phyloP scores from a whole-genome alignment of 2,113 vertebrate genomes.

The Guaruba guarouba region DNA sequence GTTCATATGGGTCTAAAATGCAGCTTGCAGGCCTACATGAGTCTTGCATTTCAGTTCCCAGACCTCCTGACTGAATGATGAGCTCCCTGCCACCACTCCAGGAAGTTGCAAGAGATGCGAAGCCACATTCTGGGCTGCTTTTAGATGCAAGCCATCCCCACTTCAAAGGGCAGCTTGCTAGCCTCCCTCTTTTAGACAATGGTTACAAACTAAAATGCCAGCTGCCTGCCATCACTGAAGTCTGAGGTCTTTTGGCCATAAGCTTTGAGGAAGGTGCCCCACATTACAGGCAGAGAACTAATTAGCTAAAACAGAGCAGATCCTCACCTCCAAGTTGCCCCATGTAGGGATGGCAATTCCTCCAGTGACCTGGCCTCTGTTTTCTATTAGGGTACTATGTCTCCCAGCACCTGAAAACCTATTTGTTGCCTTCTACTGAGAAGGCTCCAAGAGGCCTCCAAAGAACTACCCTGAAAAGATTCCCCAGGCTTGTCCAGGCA shows the following conservation, averaged over 20 bases:
- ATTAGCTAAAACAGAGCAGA: background rate
- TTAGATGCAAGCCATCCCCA: background rate
- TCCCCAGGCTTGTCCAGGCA: background rate
- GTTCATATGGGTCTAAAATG: background rate
- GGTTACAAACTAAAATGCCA: background rate
- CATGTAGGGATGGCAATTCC: background rate
- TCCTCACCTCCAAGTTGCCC: background rate
- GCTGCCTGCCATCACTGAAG: background rate
- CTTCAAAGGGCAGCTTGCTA: fast-evolving
- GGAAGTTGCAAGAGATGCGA: background rate
- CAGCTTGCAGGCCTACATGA: background rate
- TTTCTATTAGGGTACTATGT: background rate
- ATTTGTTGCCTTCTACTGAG: background rate
- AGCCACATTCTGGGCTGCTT: background rate
- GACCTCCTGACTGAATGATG: background rate
- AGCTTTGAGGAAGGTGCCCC: background rate
- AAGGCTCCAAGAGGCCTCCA: background rate
- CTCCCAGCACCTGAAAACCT: background rate
- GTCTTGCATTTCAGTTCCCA: background rate
- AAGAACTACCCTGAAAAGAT: background rate
- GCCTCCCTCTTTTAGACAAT: background rate
- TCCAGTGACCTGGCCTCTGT: background rate
- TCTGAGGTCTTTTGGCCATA: background rate
- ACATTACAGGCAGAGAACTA: background rate
- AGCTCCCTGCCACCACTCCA: background rate